phyloP scores from a whole-genome alignment of 2,888 invertebrate species.

The Thecophora atra region DNA sequence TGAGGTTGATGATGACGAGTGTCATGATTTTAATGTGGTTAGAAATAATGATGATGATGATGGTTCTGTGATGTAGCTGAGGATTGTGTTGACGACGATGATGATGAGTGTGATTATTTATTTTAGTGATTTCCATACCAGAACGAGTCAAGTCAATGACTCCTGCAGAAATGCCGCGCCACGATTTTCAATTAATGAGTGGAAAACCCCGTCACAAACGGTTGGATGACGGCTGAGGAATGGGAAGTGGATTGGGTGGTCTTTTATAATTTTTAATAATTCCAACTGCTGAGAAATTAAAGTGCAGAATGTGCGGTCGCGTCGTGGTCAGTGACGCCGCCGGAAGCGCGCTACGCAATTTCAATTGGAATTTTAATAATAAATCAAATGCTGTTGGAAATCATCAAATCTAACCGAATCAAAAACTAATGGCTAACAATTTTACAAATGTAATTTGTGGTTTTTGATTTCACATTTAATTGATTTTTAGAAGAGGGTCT shows the following conservation, averaged over 20 bases:
- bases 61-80: background rate
- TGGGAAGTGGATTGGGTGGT: background rate
- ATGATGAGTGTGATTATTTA: conserved; percentile 27
- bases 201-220: background rate
- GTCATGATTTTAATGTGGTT: too few relatives aligned
- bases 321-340: background rate
- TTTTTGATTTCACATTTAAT: too few relatives aligned
- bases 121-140: conserved; percentile 34
- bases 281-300: conserved; percentile 11
- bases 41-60: background rate
- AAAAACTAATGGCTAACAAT: too few relatives aligned
- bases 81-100: conserved; percentile 28
- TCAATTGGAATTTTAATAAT: too few relatives aligned
- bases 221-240: background rate
- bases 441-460: too few relatives aligned
- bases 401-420: too few relatives aligned
- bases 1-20: too few relatives aligned
- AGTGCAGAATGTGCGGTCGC: background rate
- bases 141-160: conserved; percentile 36
- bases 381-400: too few relatives aligned
- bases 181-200: conserved; percentile 13
- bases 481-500: too few relatives aligned
- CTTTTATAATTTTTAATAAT: conserved; percentile 34
- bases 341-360: background rate
- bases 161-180: conserved; percentile 14